Base-by-base conservation (phyloP, 2,797 vertebrate species). In the Sciurus carolinensis region DNA sequence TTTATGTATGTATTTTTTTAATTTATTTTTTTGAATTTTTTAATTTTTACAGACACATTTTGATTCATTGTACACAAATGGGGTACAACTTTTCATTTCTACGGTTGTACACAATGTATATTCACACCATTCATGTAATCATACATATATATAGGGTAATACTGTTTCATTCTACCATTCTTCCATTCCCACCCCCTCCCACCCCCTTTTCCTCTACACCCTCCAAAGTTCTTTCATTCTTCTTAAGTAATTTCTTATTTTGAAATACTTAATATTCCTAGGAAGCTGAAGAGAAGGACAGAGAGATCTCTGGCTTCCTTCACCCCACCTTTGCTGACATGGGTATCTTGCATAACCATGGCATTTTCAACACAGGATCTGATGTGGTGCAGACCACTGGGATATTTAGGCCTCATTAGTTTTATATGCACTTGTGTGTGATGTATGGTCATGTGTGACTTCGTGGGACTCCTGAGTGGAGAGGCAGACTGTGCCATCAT, bases 261-360 rank as follows among this genome's bases (percentile, higher is more conserved):
- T 76, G 59, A 91, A 87, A 42, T 95, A 71, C 44, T 85, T 77
- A 11, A 26, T 66, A 80, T 75, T 92, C 11, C n/a, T 9, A 83
- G 83, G 72, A 91, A 80, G 57, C 62, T 88, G 73, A 66, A 33
- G 59, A 92, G 87, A 94, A 57, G 69, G 59, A 26, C 5, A 42
- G 81, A 91, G 30, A 30, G 73, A 33, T 59, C 47, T 7, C 33
- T 82, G n/a, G 72, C 20, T 33, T 42, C 72, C 69, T 66, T 86
- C 15, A 5, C 6, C 36, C n/a, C 0, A 5, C 30, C 71, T 75
- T 66, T 52, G 47, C 22, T 12, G 8, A 12, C 59, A 59, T 33
- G 59, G 59, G 28, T 67, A 9, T 83, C 64, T 72, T 81, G 3
- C 54, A 1, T 42, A 18, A 77, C 22, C 17, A 5, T 18, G 22